phyloP scores from a whole-genome alignment of 2,888 invertebrate genomes.

The Schizotus pectinicornis region DNA sequence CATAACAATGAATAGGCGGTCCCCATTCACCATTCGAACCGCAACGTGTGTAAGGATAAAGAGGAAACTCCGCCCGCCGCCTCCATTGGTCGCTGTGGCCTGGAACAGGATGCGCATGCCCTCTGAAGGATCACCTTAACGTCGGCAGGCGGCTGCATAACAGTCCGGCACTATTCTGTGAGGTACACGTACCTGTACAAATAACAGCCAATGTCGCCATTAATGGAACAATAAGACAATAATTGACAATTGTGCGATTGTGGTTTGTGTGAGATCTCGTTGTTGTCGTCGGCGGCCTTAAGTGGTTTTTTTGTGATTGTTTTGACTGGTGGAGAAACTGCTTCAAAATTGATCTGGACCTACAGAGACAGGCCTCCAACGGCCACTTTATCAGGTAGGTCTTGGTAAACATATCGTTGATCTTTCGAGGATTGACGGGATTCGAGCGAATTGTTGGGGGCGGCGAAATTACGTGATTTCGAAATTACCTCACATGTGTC shows the following conservation, averaged over 20 bases:
- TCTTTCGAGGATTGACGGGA: too few species aligned
- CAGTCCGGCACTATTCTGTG: conserved; percentile 53
- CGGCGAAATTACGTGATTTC: too few species aligned
- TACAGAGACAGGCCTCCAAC: conserved; percentile 75
- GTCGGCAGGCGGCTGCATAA: conserved; percentile 44
- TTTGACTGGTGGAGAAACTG: conserved; percentile 55
- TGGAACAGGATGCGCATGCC: conserved; percentile 48
- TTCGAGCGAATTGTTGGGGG: too few species aligned
- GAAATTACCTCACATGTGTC: too few species aligned
- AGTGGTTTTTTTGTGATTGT: conserved; percentile 32
- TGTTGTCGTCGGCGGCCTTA: not conserved
- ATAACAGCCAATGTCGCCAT: conserved; percentile 25
- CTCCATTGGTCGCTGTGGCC: conserved; percentile 49
- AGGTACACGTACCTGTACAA: conserved; percentile 49
- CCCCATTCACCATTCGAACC: conserved; percentile 52
- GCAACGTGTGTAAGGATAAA: conserved; percentile 55
- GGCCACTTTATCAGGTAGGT: conserved; percentile 76
- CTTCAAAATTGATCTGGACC: conserved; percentile 77
- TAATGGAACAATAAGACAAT: conserved; percentile 17
- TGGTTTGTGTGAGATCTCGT: conserved; percentile 26
- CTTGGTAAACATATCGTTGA: not conserved
- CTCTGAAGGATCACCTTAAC: conserved; percentile 28
- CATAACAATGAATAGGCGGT: conserved; percentile 58
- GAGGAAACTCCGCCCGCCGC: conserved; percentile 48
- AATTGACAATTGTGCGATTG: conserved; percentile 23